Evolutionary conservation across 2,888 invertebrate genomes (phyloP), one percentile per base, ranked within the genome.

Genomic region (Crematogaster levior): DNA sequence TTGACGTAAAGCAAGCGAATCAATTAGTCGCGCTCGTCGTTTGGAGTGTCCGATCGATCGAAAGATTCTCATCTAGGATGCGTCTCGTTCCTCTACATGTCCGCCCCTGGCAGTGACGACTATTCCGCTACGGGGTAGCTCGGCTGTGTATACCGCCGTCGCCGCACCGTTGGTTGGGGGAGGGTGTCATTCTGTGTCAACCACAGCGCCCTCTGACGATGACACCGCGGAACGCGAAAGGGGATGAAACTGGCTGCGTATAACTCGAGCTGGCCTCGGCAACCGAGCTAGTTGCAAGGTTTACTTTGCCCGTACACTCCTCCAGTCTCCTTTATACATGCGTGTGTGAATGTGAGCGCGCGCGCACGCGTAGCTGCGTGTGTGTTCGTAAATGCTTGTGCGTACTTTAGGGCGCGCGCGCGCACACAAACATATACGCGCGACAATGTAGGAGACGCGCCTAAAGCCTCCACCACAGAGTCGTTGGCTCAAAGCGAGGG

Each of bases 201-300:
- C 93, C 93, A 86, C 94, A 94, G 94, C 92, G 92, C 93, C 94
- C 94, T 93, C 94, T 94, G 94, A 93, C 93, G 93, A 94, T 94
- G 94, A 94, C 94, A 94, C 92, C 91, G 92, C 88, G 92, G 91
- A 92, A 94, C 93, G 93, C 91, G 93, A 92, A 94, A 94, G 93
- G 94, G 94, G 94, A 92, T 91, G 93, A 91, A 92, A 91, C 92
- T 90, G 88, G 89, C 89, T 91, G 90, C 89, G 91, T 90, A 90
- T 91, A 92, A 91, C 91, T 92, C 90, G 90, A 77, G 84, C 88
- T 88, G 89, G 87, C 87, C 86, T 85, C 86, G 86, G 88, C 90
- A 91, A 90, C 89, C 88, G 84, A 90, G 79, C 89, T 89, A 89
- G 89, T 90, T 77, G 89, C 87, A 70, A 86, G 89, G 84, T 90